Base-by-base conservation (phyloP, 2,113 vertebrate genomes). In the Micronycteris hirsuta region DNA sequence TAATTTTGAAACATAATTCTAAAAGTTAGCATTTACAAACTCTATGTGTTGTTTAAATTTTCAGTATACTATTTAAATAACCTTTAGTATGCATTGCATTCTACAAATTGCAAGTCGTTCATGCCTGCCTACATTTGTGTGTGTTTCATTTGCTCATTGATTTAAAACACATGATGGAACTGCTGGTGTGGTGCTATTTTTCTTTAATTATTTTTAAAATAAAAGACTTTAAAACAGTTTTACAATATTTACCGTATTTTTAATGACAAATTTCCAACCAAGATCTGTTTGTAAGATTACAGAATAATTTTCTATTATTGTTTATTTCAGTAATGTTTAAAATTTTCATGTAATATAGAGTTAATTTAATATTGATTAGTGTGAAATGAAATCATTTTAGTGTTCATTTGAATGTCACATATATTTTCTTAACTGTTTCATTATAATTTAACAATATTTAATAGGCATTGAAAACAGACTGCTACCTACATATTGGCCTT, bases 321-420 rank as follows among this genome's bases (percentile, higher is more conserved):
- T 92, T 95, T 94, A 86, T 71, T 91, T 95, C 56, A 68, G n/a
- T 92, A 93, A 86, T 81, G 56, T 82, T 88, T 94, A 94, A 90
- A 43, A 94, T 93, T 97, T 86, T 89, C 73, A 86, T 84, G 58
- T 95, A 97, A 71, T 92, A 67, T 26, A 54, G 45, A 98, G 67
- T 96, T 96, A 96, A 96, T 96, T 96, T 97, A 96, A 95, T 92
- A 95, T 85, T 93, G 91, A 96, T 76, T 95, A 80, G n/a, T 91
- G 52, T 88, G 88, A 96, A 95, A 77, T 86, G 67, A 96, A 95
- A 93, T 87, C 76, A 94, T 88, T 86, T 94, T 96, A 78, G 80
- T 93, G 36, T 96, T 95, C 82, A 90, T 95, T 93, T 96, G 68
- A 93, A 96, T 97, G 86, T 91, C 96, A 94, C 49, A 90, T 97